phyloP scores from a whole-genome alignment of 2,113 vertebrate species.

The Hylia prasina region DNA sequence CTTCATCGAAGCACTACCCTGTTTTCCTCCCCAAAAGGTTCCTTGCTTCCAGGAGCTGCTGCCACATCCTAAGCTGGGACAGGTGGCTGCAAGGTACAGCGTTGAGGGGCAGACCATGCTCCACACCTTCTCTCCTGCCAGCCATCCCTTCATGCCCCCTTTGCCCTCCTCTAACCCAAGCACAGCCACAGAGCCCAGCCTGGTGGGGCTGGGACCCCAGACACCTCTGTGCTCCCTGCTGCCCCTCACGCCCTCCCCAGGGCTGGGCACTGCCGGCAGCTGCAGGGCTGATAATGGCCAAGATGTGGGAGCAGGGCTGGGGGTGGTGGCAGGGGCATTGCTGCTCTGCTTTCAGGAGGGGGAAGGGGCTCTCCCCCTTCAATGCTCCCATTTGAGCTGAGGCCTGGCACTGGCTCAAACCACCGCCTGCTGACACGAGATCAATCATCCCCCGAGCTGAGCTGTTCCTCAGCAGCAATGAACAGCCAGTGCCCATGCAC shows the following conservation, averaged over 20 bases:
- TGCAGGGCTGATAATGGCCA: fast-evolving
- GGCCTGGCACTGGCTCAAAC: constrained; percentile 61
- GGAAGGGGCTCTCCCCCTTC: constrained; percentile 53
- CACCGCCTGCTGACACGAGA: constrained; percentile 24
- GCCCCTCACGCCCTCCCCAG: fast-evolving
- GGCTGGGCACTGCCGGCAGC: neutral
- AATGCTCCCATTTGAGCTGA: constrained; percentile 48
- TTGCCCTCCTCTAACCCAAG: neutral
- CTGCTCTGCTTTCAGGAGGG: neutral
- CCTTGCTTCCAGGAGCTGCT: neutral
- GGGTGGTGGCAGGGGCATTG: neutral
- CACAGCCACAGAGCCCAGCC: neutral
- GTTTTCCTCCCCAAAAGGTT: neutral
- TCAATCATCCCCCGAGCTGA: neutral
- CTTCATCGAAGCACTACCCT: neutral
- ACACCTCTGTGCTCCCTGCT: fast-evolving
- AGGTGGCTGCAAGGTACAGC: neutral
- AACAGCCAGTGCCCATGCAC: neutral
- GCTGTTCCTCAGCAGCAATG: neutral
- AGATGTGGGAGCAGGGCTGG: neutral
- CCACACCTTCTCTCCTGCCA: neutral
- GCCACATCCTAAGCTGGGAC: neutral
- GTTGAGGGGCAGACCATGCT: neutral
- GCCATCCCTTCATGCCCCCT: neutral
- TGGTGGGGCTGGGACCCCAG: neutral